These are phyloP conservation scores for Etia nguti DNA, from an alignment of 2,113 vertebrate genomes.

Conservation along the genomic window DNA sequence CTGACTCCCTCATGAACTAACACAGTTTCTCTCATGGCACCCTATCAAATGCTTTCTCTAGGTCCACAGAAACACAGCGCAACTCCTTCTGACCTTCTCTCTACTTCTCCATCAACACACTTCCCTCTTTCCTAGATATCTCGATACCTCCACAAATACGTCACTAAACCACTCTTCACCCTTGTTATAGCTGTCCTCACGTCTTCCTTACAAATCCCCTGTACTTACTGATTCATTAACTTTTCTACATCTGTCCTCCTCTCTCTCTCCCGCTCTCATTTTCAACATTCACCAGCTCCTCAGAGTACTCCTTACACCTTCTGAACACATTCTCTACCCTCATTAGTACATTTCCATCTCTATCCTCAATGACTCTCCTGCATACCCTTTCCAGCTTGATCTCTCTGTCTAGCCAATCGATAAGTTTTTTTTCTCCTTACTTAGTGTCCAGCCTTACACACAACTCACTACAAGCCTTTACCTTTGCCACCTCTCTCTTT, in stretches of 20 bases:
- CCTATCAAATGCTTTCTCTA: not conserved
- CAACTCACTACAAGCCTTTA: not conserved
- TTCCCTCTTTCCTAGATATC: not conserved
- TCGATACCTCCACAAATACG: not conserved
- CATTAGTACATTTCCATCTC: not conserved
- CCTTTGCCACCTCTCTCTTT: not conserved
- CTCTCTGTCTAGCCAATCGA: not conserved
- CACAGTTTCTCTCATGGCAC: not conserved
- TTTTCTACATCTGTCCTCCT: not conserved
- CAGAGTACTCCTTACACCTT: not conserved
- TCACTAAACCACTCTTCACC: not conserved
- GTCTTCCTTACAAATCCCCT: not conserved
- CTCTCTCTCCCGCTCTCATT: not conserved
- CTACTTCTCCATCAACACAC: not conserved
- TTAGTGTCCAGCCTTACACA: not conserved
- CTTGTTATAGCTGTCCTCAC: not conserved
- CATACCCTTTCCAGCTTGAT: not conserved
- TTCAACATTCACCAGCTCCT: not conserved
- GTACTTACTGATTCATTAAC: not conserved
- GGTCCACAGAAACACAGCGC: not conserved
- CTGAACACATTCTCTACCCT: not conserved
- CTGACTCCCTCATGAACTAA: not conserved
- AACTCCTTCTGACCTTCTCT: not conserved
- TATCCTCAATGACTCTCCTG: not conserved
- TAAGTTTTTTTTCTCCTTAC: not conserved